Base-by-base conservation (phyloP, 2,113 vertebrate species). In the Sterrhoptilus dennistouni region DNA sequence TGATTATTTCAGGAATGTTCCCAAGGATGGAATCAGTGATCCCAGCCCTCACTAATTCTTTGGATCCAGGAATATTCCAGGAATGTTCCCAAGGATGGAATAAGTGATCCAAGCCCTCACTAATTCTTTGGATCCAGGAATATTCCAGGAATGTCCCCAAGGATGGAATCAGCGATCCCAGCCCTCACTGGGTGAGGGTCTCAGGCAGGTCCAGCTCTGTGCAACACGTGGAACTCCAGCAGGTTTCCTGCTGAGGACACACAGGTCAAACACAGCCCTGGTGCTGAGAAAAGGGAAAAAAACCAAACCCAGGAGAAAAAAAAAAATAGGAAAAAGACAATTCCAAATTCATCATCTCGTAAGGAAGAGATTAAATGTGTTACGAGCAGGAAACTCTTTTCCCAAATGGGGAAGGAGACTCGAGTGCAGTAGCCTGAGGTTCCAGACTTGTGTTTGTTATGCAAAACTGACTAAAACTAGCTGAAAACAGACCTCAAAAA, bases 211-310 rank as follows among this genome's bases (percentile, higher is more conserved):
- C 75, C 60, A 38, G 49, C 29, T 14, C 15, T 9, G 29, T 29
- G 33, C n/a, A 16, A 4, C 27, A 19, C 2, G 0, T 3, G 10
- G 28, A 69, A 17, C 17, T 21, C 20, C 31, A 29, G 49, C 35
- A 36, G 38, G 25, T 27, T 78, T 72, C 16, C 38, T 5, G 1
- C 27, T 1, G 5, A 2, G 8, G n/a, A 0, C 22, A 13, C 38
- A 33, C 74, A 14, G 53, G 36, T 17, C 25, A 23, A 44, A 10
- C 3, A 23, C 29, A 71, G 72, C 63, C 47, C 57, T 54, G 65
- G 16, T 78, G 49, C 33, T 38, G 40, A 64, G 60, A 17, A 31
- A 29, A 19, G 14, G 15, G 33, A 8, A 9, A 14, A 52, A 28
- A 52, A 28, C 3, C 36, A 47, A 47, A 25, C 25, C 29, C 75